Evolutionary conservation across 2,888 invertebrate genomes (phyloP).

Genomic region (Dryobotodes eremita): DNA sequence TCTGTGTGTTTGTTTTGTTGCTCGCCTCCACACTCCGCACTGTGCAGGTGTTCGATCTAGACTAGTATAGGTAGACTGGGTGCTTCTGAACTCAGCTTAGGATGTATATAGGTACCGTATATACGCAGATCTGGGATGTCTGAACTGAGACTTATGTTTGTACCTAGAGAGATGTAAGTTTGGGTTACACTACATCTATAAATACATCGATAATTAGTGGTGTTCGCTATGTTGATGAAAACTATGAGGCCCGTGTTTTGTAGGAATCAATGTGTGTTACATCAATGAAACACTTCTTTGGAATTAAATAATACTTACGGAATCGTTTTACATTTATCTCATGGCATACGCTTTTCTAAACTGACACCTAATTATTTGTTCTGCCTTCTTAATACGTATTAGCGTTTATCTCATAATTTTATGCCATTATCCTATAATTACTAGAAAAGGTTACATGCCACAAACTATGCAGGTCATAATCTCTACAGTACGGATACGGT

Average conservation of each 20-base stretch:
- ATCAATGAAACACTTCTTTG: too few species aligned
- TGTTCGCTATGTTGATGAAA: not conserved
- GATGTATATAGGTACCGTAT: not conserved
- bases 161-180: not conserved
- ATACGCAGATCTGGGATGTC: not conserved
- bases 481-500: not conserved
- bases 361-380: too few species aligned
- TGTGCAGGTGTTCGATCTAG: slow-evolving; percentile 1
- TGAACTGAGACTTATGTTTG: not conserved
- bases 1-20: slow-evolving; percentile 49
- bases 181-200: not conserved
- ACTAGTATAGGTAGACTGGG: not conserved
- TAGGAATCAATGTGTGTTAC: not conserved
- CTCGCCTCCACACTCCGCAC: slow-evolving; percentile 34
- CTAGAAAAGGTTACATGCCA: too few species aligned
- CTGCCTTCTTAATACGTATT: too few species aligned
- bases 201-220: not conserved
- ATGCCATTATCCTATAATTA: too few species aligned
- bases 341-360: too few species aligned
- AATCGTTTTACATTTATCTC: too few species aligned
- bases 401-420: too few species aligned
- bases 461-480: too few species aligned
- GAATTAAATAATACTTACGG: too few species aligned
- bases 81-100: slow-evolving; percentile 7
- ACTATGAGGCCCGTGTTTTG: not conserved